phyloP scores from a whole-genome alignment of 30 jellyfish, hydroid and myxozoan species.

The Hydractinia symbiolongicarpus region DNA sequence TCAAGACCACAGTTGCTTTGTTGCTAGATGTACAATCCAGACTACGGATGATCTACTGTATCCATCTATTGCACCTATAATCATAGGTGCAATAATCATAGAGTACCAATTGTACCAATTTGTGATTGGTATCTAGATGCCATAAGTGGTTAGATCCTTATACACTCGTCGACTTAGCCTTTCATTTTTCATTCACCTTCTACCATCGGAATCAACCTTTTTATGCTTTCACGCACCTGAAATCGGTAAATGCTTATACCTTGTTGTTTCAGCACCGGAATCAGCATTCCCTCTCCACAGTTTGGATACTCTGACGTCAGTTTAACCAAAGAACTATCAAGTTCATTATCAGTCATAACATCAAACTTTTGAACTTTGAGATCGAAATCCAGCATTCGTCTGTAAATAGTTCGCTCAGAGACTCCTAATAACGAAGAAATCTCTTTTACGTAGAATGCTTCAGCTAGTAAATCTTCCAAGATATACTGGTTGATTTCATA shows the following conservation, averaged over 20 bases:
- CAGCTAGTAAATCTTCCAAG: slow-evolving; percentile 27
- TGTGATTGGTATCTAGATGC: slow-evolving; percentile 57
- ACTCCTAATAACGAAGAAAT: slow-evolving; percentile 28
- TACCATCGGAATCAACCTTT: slow-evolving; percentile 21
- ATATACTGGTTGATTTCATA: slow-evolving; percentile 20
- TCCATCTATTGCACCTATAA: slow-evolving; percentile 50
- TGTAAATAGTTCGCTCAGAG: slow-evolving; percentile 39
- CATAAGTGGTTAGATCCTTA: slow-evolving; percentile 59
- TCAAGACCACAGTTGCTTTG: slow-evolving; percentile 27
- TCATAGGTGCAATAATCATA: slow-evolving; percentile 19
- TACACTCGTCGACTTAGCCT: slow-evolving; percentile 38
- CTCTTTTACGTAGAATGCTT: slow-evolving; percentile 22
- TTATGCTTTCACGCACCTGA: slow-evolving; percentile 14
- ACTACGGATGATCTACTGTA: slow-evolving; percentile 47
- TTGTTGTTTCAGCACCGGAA: slow-evolving; percentile 1
- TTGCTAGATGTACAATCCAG: slow-evolving; percentile 37
- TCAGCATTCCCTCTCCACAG: slow-evolving; percentile 24
- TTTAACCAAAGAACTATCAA: slow-evolving; percentile 8
- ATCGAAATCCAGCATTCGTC: slow-evolving; percentile 45
- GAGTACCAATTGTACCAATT: slow-evolving; percentile 52
- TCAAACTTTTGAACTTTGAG: slow-evolving; percentile 20
- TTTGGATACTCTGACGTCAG: slow-evolving; percentile 20
- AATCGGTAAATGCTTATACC: slow-evolving; percentile 1
- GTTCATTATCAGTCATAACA: slow-evolving; percentile 30
- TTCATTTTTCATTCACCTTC: slow-evolving; percentile 21